These are phyloP conservation scores for Drosophila suboccidentalis DNA, from an alignment of 2,888 invertebrate species.

Conservation along the genomic window DNA sequence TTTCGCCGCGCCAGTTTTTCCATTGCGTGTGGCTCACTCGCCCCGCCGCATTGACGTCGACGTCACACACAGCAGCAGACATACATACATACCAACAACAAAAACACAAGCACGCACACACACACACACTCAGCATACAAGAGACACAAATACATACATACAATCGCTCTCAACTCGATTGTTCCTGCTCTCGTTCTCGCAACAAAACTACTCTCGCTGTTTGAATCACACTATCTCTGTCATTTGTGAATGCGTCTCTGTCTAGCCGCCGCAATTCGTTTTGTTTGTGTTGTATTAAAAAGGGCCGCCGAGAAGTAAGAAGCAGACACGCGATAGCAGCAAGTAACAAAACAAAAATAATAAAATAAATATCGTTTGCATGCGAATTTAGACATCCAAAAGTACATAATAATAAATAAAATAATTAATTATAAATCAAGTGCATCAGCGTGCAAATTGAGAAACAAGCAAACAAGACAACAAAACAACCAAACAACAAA, in stretches of 20 bases:
- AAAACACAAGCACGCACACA: conserved; percentile 10
- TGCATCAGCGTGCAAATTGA: conserved; percentile 22
- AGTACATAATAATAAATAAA: conserved; percentile 29
- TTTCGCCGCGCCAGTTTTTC: conserved; percentile 73
- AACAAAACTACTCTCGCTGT: conserved; percentile 48
- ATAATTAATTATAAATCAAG: conserved; percentile 26
- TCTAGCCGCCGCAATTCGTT: conserved; percentile 49
- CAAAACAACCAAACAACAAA: conserved; percentile 2
- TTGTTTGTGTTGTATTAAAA: conserved; percentile 68
- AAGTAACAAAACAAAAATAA: conserved; percentile 49
- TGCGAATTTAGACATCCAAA: conserved; percentile 45
- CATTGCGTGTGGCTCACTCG: conserved; percentile 58
- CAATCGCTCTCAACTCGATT: conserved; percentile 55
- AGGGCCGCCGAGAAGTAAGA: conserved; percentile 59
- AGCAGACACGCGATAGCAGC: conserved; percentile 66
- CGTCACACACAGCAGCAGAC: conserved; percentile 35
- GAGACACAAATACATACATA: conserved; percentile 12
- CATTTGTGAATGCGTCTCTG: conserved; percentile 42
- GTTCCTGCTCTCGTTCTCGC: conserved; percentile 48
- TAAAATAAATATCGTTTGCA: conserved; percentile 41
- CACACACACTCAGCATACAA: background rate
- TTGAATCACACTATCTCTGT: conserved; percentile 37
- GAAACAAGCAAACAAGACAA: background rate
- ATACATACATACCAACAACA: conserved; percentile 15
- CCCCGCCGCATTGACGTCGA: conserved; percentile 57